Evolutionary conservation across 2,888 invertebrate genomes (phyloP), one percentile per base, ranked within the genome.

Genomic region (Caenorhabditis auriculariae): DNA sequence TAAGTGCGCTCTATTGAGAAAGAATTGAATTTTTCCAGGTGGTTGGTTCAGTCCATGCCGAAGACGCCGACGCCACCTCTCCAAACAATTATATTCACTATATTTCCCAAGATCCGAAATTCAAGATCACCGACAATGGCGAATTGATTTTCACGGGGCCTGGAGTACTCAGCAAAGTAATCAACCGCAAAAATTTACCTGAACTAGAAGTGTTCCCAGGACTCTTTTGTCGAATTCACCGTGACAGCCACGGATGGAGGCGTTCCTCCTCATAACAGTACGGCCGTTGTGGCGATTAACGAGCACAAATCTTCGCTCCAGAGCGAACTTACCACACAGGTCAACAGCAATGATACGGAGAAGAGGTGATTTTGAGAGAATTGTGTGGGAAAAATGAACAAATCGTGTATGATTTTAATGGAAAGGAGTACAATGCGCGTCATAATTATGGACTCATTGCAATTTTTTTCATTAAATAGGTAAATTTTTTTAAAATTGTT

Each of bases 51-150:
- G 50, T 69, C 9, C 26, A 49, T 7, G 65, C 70, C 12, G 54
- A 57, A n/a, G 70, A 70, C 42, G 29, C 45, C 2, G 70, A 70
- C 46, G 55, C 67, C 37, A 70, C 70, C 3, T 53, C 65, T 1
- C 70, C 70, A 3, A 70, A 70, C 41, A 70, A 70, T 27, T 55
- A 60, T 21, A 43, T 70, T 23, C 42, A 48, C 6, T 67, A 54
- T 39, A 28, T 53, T 17, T 60, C 58, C 12, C 48, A 48, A 32
- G 57, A 70, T 39, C 28, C 56, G 1, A 29, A 47, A 41, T 69
- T 69, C 44, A 57, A 53, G 44, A 48, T 69, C 7, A 49, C 50
- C 5, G 69, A 69, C n/a, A 47, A 56, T 2, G 69, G 69, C 21
- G 69, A 69, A 21, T 51, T 69, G 7, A 35, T 69, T 19, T 69